Percentiles rank a stretch among this genome's conserved stretches.
These are phyloP conservation scores for Chrysolina haemoptera DNA, from an alignment of 2,888 invertebrate genomes.

Conservation along the genomic window DNA sequence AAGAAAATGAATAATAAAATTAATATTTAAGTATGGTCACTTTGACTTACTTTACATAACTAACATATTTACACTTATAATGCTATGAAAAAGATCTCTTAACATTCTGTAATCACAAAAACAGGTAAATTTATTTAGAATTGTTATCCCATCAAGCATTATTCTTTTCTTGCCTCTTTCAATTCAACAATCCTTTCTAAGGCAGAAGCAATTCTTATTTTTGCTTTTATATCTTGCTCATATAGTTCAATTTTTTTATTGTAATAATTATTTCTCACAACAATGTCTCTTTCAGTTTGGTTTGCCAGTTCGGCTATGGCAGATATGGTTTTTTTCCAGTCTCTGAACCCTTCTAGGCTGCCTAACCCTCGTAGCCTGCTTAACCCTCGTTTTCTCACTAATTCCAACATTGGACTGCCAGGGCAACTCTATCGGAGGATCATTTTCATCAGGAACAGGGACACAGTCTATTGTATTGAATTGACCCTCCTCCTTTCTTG, in stretches of 20 bases:
- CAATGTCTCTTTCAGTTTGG: background rate
- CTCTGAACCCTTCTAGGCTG: slow-evolving; percentile 3
- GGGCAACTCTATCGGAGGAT: too few relatives aligned
- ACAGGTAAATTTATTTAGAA: background rate
- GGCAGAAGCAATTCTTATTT: slow-evolving; percentile 12
- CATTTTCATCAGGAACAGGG: slow-evolving; percentile 15
- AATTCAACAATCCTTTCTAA: background rate
- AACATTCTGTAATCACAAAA: background rate
- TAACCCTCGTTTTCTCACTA: background rate
- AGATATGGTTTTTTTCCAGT: slow-evolving; percentile 16
- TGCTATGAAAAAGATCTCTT: background rate
- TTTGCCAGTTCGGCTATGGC: background rate
- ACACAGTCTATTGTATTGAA: background rate
- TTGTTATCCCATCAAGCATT: too few relatives aligned
- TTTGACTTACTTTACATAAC: background rate
- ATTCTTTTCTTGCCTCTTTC: background rate
- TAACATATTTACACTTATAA: background rate
- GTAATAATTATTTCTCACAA: slow-evolving; percentile 3
- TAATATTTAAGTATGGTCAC: background rate
- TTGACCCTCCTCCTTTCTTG: too few relatives aligned
- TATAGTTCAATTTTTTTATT: slow-evolving; percentile 14
- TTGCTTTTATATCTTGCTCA: slow-evolving; percentile 13
- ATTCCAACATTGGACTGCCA: too few relatives aligned
- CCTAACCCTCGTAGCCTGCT: background rate
- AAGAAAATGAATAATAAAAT: background rate